Conservation (phyloP, 2,888 invertebrate species). For the Pimpla rufipes region DNA sequence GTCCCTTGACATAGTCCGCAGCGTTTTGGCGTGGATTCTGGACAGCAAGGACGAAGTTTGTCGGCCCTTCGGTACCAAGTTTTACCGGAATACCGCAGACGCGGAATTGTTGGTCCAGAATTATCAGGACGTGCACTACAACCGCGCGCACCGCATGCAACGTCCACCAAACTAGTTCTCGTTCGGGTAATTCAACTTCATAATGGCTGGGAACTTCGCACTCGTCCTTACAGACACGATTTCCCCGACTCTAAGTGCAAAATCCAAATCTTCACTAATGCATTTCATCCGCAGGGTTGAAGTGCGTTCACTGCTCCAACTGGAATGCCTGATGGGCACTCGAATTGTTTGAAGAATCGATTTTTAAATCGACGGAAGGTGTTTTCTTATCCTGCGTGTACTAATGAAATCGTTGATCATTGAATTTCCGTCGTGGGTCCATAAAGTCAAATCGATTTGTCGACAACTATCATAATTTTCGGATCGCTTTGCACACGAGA, state of each 20-base stretch:
- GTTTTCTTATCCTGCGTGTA: neutral
- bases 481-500: neutral
- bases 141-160: neutral
- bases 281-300: neutral
- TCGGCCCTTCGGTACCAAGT: conserved; percentile 49
- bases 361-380: too few relatives aligned
- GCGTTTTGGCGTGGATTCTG: conserved; percentile 17
- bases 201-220: conserved; percentile 2
- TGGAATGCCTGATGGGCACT: neutral
- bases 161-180: conserved; percentile 15
- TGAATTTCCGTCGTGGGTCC: neutral
- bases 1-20: neutral
- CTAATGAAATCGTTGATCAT: neutral
- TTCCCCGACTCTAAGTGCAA: neutral
- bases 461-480: neutral
- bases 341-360: neutral
- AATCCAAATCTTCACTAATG: neutral
- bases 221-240: neutral
- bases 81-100: conserved; percentile 52
- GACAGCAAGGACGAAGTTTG: conserved; percentile 53
- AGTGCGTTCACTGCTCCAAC: too few relatives aligned
- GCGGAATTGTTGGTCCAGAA: conserved; percentile 56
- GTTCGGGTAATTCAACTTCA: conserved; percentile 11
- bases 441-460: neutral
- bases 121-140: conserved; percentile 43